Percentiles rank a stretch among this genome's conserved stretches.
phyloP scores from a whole-genome alignment of 2,888 invertebrate species.

The Melanotus villosus region DNA sequence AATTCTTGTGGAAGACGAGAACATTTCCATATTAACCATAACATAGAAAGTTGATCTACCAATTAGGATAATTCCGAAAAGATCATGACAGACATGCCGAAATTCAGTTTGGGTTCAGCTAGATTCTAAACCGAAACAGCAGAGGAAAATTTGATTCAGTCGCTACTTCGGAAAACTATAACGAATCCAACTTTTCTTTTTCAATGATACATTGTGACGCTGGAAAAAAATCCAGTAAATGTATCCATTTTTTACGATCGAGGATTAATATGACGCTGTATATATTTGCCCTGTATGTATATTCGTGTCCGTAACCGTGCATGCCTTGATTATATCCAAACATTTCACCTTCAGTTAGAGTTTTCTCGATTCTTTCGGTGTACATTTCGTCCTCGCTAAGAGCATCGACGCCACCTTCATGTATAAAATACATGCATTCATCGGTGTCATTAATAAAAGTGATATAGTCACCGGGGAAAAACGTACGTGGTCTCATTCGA shows the following conservation, averaged over 20 bases:
- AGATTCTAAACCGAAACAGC: too few relatives aligned
- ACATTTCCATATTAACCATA: too few relatives aligned
- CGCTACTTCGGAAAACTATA: too few relatives aligned
- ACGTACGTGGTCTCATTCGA: conserved; percentile 47
- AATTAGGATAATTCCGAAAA: too few relatives aligned
- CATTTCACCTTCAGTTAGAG: conserved; percentile 41
- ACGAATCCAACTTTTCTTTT: too few relatives aligned
- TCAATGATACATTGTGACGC: conserved; percentile 41
- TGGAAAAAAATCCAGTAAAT: conserved; percentile 50
- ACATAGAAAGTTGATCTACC: too few relatives aligned
- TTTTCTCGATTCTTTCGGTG: conserved; percentile 45
- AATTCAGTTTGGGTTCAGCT: too few relatives aligned
- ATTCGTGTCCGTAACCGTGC: conserved; percentile 50
- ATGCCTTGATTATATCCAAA: conserved; percentile 54
- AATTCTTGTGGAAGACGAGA: too few relatives aligned
- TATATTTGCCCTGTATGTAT: conserved; percentile 52
- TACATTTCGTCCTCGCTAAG: conserved; percentile 50
- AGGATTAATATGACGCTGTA: conserved; percentile 46
- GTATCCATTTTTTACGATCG: conserved; percentile 44
- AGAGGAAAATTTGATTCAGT: too few relatives aligned
- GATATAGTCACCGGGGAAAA: conserved; percentile 54
- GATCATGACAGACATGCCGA: too few relatives aligned
- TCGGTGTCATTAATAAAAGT: conserved; percentile 54
- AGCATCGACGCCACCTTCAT: conserved; percentile 52
- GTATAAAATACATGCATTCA: conserved; percentile 57